phyloP scores from a whole-genome alignment of 2,797 vertebrate genomes.

The Tokudaia muenninki region DNA sequence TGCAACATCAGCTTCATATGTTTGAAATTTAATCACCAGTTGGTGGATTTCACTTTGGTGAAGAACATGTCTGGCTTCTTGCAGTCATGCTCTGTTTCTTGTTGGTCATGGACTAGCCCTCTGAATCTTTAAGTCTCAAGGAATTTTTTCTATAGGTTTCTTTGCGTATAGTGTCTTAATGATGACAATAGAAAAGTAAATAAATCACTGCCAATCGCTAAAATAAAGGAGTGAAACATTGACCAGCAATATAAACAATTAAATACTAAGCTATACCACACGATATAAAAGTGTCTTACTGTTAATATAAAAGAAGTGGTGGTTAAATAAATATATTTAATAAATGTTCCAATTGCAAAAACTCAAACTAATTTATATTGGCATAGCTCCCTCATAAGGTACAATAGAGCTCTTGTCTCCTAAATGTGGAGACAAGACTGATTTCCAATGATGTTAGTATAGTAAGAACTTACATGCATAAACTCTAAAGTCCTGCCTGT shows the following conservation, averaged over 20 bases:
- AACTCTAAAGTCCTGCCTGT: not conserved
- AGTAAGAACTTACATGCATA: not conserved
- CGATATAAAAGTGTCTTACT: not conserved
- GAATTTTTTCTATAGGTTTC: not conserved
- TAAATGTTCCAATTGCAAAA: not conserved
- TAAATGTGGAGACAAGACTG: not conserved
- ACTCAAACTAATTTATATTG: not conserved
- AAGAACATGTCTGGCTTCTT: not conserved
- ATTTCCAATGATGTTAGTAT: not conserved
- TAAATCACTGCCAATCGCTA: not conserved
- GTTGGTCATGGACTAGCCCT: not conserved
- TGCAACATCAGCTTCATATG: not conserved
- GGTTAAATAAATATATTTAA: not conserved
- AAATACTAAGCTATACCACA: not conserved
- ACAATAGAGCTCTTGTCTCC: not conserved
- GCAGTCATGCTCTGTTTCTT: not conserved
- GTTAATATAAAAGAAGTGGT: not conserved
- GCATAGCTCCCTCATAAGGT: not conserved
- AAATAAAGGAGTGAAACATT: not conserved
- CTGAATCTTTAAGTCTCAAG: not conserved
- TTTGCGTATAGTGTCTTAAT: not conserved
- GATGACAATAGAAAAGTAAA: not conserved
- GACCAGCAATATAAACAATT: not conserved
- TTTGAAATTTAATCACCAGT: not conserved
- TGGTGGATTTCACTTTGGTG: not conserved